Evolutionary conservation across 2,888 invertebrate species (phyloP).

Genomic region (Dynastes maya): DNA sequence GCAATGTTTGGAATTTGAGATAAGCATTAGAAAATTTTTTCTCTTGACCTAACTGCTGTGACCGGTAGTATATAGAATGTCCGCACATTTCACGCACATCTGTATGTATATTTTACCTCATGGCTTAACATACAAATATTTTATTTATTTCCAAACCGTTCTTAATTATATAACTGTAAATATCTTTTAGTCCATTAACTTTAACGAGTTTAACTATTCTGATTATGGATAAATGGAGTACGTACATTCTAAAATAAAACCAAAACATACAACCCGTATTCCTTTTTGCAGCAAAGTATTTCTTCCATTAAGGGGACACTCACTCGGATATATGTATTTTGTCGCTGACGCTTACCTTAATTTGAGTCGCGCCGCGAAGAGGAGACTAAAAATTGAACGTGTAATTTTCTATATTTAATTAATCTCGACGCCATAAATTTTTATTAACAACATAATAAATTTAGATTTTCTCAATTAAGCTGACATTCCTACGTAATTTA

Average conservation of each 20-base stretch:
- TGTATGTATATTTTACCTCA: neutral
- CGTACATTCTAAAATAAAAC: constrained; percentile 4
- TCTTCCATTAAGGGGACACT: constrained; percentile 12
- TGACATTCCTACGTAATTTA: constrained; percentile 30
- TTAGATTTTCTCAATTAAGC: constrained; percentile 31
- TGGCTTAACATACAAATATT: neutral
- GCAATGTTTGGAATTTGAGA: too few species aligned
- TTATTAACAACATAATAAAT: constrained; percentile 15
- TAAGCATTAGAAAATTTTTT: too few species aligned
- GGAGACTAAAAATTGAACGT: neutral
- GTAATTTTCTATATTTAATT: constrained; percentile 10
- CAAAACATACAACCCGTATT: neutral
- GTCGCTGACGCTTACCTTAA: constrained; percentile 2
- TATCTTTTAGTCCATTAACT: neutral
- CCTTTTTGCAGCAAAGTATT: constrained; percentile 10
- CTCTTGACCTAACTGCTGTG: too few species aligned
- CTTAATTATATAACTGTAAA: constrained; percentile 6
- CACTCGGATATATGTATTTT: neutral
- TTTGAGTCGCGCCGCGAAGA: constrained; percentile 1
- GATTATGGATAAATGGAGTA: neutral
- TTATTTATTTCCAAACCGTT: neutral
- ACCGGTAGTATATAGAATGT: neutral
- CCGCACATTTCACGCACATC: neutral
- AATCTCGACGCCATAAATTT: constrained; percentile 2
- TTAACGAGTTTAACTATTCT: neutral